phyloP scores from a whole-genome alignment of 2,888 invertebrate species.

The Congeria kusceri region DNA sequence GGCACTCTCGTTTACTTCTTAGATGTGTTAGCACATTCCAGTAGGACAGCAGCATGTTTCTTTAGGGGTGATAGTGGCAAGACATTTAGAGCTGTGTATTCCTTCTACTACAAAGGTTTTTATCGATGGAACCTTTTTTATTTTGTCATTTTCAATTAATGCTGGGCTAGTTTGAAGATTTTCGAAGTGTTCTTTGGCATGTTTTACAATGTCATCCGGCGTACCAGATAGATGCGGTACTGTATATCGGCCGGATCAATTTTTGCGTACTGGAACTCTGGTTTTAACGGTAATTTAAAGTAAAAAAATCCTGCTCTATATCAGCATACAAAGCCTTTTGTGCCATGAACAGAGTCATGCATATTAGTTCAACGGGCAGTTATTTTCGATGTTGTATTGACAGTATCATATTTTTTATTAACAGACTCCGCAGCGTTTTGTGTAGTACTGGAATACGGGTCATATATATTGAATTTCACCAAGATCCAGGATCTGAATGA shows the following conservation, averaged over 20 bases:
- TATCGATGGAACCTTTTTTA: no score
- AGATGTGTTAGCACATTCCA: no score
- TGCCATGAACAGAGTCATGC: conserved; percentile 9
- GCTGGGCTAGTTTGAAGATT: no score
- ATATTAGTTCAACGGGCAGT: conserved; percentile 24
- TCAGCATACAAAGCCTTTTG: conserved; percentile 24
- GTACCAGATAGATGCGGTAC: neutral
- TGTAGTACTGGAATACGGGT: conserved; percentile 27
- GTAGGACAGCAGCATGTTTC: no score
- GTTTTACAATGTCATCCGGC: conserved; percentile 1
- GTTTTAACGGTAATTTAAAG: conserved; percentile 4
- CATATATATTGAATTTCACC: conserved; percentile 7
- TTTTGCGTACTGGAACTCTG: conserved; percentile 10
- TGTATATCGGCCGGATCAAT: conserved; percentile 4
- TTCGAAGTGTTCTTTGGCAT: neutral
- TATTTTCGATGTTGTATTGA: conserved; percentile 17
- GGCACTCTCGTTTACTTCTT: no score
- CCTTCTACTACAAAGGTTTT: no score
- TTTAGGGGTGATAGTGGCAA: no score
- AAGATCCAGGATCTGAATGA: conserved; percentile 25
- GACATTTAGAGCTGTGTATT: no score
- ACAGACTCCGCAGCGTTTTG: conserved; percentile 24
- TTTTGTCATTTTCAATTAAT: no score
- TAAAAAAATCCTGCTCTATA: conserved; percentile 26
- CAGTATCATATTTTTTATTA: conserved; percentile 29